Percentiles rank a stretch among this genome's conserved stretches.
Conservation (phyloP, 2,888 invertebrate species). For the Agrotis puta region DNA sequence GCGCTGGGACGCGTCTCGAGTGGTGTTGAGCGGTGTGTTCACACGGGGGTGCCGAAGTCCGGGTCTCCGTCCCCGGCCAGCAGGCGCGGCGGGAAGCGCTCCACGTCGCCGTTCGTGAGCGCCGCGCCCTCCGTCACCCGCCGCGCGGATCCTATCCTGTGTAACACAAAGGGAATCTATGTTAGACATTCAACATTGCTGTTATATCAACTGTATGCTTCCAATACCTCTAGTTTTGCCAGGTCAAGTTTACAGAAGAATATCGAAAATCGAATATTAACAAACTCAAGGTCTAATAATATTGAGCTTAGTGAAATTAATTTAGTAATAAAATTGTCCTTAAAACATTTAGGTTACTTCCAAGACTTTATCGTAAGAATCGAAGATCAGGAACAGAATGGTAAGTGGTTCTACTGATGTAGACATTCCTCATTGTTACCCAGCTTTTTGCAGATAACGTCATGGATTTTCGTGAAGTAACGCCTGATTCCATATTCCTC, state of each 20-base stretch:
- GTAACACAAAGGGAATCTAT: constrained; percentile 1
- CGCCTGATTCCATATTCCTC: too few species aligned
- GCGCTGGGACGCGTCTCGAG: constrained; percentile 1
- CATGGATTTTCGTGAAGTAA: too few species aligned
- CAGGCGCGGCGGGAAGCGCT: constrained; percentile 72
- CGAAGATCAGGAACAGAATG: not conserved
- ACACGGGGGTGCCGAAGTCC: constrained; percentile 93
- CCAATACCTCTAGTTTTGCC: too few species aligned
- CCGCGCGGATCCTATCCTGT: constrained; percentile 87
- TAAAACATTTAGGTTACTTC: too few species aligned
- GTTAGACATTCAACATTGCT: not conserved
- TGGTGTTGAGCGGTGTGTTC: constrained; percentile 63
- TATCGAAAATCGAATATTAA: too few species aligned
- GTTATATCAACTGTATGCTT: too few species aligned
- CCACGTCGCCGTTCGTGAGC: constrained; percentile 75
- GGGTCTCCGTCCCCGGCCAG: constrained; percentile 92
- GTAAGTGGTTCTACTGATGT: not conserved
- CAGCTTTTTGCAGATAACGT: too few species aligned
- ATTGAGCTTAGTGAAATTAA: too few species aligned
- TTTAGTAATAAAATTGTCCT: too few species aligned
- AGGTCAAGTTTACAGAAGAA: too few species aligned
- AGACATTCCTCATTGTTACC: too few species aligned
- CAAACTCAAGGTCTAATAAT: too few species aligned
- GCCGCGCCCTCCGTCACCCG: constrained; percentile 76
- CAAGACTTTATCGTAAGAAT: not conserved